Percentiles rank a stretch among this genome's conserved stretches.
phyloP scores from a whole-genome alignment of 2,888 invertebrate species.

The Lymantria dispar region DNA sequence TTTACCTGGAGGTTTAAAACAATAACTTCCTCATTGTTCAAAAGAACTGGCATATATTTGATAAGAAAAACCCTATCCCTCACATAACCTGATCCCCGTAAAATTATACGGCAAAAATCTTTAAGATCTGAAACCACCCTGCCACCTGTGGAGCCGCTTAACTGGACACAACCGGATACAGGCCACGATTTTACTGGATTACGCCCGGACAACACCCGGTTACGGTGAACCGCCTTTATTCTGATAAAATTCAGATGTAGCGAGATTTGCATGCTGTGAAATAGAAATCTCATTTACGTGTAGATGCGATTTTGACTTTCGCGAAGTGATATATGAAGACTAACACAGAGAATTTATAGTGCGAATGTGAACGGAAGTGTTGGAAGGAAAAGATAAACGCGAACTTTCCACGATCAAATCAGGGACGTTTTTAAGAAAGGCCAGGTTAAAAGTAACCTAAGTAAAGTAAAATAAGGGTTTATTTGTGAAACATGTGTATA shows the following conservation, averaged over 20 bases:
- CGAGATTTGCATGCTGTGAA: constrained; percentile 18
- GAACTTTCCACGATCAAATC: too few relatives aligned
- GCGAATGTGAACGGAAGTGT: too few relatives aligned
- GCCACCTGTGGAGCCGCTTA: constrained; percentile 30
- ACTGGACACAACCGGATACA: constrained; percentile 21
- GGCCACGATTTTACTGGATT: constrained; percentile 30
- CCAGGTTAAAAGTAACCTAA: too few relatives aligned
- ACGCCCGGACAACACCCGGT: constrained; percentile 25
- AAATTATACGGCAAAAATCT: constrained; percentile 20
- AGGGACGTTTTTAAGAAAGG: too few relatives aligned
- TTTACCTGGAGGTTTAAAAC: not conserved
- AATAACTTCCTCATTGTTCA: not conserved
- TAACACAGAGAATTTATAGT: too few relatives aligned
- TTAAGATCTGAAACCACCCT: constrained; percentile 9
- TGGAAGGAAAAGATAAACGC: too few relatives aligned
- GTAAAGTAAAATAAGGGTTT: too few relatives aligned
- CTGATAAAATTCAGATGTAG: constrained; percentile 19
- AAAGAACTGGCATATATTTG: not conserved
- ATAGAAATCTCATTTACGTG: too few relatives aligned
- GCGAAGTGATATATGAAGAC: too few relatives aligned
- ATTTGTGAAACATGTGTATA: too few relatives aligned
- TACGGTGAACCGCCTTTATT: constrained; percentile 15
- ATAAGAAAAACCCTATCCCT: constrained; percentile 1
- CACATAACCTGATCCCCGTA: constrained; percentile 2
- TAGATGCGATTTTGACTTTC: too few relatives aligned